Evolutionary conservation across 2,888 invertebrate species (phyloP).

Genomic region (Biston betularia): DNA sequence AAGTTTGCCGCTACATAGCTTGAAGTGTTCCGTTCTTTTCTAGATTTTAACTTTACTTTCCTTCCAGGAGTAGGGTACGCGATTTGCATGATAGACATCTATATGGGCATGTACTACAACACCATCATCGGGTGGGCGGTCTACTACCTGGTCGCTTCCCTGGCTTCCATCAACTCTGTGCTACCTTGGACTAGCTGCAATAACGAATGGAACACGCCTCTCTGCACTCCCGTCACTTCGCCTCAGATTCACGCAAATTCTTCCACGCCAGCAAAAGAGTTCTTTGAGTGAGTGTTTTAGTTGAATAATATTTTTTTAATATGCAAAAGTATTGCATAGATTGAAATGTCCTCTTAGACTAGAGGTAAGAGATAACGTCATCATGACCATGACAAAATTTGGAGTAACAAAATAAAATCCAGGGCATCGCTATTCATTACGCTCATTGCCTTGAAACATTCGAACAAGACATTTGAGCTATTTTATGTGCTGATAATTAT

Average conservation of each 20-base stretch:
- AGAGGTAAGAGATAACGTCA: too few species aligned
- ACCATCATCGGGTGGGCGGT: conserved; percentile 98
- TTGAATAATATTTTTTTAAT: neutral
- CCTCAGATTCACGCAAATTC: conserved; percentile 83
- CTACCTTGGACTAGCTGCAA: conserved; percentile 96
- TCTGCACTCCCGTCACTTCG: conserved; percentile 89
- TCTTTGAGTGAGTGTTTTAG: conserved; percentile 91
- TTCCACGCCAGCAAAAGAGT: conserved; percentile 94
- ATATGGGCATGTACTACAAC: conserved; percentile 99
- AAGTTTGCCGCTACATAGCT: too few species aligned
- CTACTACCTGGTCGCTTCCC: conserved; percentile 94
- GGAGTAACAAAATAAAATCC: too few species aligned
- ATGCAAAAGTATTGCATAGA: too few species aligned
- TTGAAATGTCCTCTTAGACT: too few species aligned
- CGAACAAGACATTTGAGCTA: too few species aligned
- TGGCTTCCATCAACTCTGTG: conserved; percentile 91
- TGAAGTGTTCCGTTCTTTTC: too few species aligned
- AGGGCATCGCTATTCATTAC: too few species aligned
- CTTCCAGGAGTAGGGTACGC: conserved; percentile 96
- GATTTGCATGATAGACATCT: conserved; percentile 97
- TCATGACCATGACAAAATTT: too few species aligned
- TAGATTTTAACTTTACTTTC: neutral
- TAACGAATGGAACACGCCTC: conserved; percentile 94
- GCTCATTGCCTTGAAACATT: too few species aligned
- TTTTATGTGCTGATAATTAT: too few species aligned